Conservation (phyloP, 1,140 invertebrate genomes). For the Pseudomyrmex concolor region DNA sequence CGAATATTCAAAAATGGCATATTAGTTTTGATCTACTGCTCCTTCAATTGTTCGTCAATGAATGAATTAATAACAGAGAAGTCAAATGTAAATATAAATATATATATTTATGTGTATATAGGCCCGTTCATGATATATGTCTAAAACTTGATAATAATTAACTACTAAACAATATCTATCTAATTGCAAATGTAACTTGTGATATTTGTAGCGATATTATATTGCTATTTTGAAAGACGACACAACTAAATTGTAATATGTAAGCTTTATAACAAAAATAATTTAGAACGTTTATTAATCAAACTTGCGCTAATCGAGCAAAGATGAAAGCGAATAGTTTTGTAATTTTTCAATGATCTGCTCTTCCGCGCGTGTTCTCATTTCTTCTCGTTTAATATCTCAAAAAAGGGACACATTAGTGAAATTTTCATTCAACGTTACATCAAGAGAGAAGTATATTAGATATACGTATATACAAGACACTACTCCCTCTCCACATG, state of each 20-base stretch:
- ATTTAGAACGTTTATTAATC: constrained; percentile 37
- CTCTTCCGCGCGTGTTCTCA: constrained; percentile 70
- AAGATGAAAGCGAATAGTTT: constrained; percentile 44
- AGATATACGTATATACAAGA: constrained; percentile 84
- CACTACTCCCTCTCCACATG: constrained; percentile 83
- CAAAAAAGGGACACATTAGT: constrained; percentile 63
- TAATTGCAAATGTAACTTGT: too few species aligned
- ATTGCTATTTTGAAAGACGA: constrained; percentile 33
- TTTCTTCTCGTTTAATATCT: constrained; percentile 54
- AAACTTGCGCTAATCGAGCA: constrained; percentile 12
- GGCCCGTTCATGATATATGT: too few species aligned
- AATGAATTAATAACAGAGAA: too few species aligned
- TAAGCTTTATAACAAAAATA: constrained; percentile 69
- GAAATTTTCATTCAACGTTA: constrained; percentile 76
- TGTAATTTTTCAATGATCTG: neutral
- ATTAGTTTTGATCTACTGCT: too few species aligned
- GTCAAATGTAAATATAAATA: too few species aligned
- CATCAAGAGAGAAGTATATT: constrained; percentile 83
- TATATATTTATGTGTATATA: too few species aligned
- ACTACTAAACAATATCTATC: too few species aligned
- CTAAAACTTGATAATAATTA: too few species aligned
- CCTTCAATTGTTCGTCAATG: too few species aligned
- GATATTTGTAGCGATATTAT: neutral
- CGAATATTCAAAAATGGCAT: too few species aligned
- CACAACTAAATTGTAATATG: constrained; percentile 47